These are phyloP conservation scores for Heterotilapia buettikoferi DNA, from an alignment of 2,113 vertebrate genomes.

Conservation along the genomic window DNA sequence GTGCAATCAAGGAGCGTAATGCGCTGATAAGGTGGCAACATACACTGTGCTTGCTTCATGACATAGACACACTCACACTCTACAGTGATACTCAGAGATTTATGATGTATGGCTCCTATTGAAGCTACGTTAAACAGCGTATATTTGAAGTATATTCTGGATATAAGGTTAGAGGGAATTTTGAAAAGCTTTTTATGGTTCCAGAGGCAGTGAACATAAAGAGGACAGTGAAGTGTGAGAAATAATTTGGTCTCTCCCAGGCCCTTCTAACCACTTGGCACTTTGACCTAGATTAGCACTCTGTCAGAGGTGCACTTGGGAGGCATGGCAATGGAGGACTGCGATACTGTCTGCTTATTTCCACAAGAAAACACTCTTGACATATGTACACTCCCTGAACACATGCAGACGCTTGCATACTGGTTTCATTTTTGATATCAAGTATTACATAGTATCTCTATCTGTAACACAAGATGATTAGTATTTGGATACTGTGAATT, in stretches of 20 bases:
- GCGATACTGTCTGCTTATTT: slow-evolving; percentile 14
- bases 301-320: slow-evolving; percentile 41
- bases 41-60: not conserved
- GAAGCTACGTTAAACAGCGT: not conserved
- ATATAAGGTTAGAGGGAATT: slow-evolving; percentile 18
- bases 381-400: not conserved
- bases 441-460: not conserved
- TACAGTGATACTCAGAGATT: not conserved
- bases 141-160: not conserved
- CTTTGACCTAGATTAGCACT: slow-evolving; percentile 71
- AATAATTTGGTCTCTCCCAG: slow-evolving; percentile 49
- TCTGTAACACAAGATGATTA: slow-evolving; percentile 16
- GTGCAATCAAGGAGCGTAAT: not conserved
- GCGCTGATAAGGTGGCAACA: not conserved
- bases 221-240: slow-evolving; percentile 34
- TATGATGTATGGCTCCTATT: not conserved
- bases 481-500: not conserved
- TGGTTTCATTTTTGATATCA: not conserved
- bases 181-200: not conserved
- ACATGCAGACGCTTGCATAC: not conserved
- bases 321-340: slow-evolving; percentile 29
- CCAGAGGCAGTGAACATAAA: slow-evolving; percentile 27
- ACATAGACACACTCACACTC: not conserved
- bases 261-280: slow-evolving; percentile 59
- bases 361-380: slow-evolving; percentile 21